These are phyloP conservation scores for Campylomormyrus tamandua DNA, from an alignment of 2,113 vertebrate genomes.

Conservation along the genomic window DNA sequence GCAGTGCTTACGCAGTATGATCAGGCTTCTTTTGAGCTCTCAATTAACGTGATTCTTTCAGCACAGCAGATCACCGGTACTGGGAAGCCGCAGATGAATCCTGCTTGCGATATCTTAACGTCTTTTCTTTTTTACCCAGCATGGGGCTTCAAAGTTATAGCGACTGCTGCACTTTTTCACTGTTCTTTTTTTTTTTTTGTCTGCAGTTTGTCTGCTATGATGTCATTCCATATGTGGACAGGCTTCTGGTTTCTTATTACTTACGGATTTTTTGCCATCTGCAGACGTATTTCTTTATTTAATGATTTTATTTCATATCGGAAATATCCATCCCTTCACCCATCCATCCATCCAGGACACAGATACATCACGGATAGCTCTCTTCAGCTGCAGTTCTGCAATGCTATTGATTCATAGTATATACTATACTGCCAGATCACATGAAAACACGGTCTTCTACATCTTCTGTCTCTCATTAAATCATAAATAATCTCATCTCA, in stretches of 20 bases:
- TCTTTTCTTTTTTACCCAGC: neutral
- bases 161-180: neutral
- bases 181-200: neutral
- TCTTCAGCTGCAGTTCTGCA: neutral
- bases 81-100: neutral
- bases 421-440: neutral
- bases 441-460: neutral
- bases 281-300: neutral
- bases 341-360: neutral
- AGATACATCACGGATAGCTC: neutral
- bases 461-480: neutral
- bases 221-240: neutral
- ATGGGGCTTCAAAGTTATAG: neutral
- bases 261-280: neutral
- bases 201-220: neutral
- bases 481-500: conserved; percentile 5
- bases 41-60: neutral
- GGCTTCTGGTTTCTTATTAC: neutral
- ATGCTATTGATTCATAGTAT: neutral
- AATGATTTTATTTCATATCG: neutral
- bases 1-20: neutral
- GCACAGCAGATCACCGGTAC: neutral
- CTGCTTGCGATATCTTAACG: neutral
- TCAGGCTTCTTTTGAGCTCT: neutral
- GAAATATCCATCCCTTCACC: neutral